Evolutionary conservation across 2,797 vertebrate species (phyloP).

Genomic region (Myotis daubentonii): DNA sequence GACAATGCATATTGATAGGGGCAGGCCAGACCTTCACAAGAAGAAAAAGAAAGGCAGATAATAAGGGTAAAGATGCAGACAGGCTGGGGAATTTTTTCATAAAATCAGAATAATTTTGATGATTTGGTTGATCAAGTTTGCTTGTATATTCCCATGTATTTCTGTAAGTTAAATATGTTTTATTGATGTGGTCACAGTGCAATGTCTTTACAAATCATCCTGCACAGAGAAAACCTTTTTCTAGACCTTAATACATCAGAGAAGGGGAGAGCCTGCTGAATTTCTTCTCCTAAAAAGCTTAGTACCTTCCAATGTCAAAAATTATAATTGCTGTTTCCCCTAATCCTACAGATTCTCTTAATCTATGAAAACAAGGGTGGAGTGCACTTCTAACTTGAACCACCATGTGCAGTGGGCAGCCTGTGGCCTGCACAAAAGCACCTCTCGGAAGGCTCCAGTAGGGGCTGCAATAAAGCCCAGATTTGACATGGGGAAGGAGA

Average conservation of each 20-base stretch:
- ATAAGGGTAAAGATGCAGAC: not conserved
- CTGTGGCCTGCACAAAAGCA: not conserved
- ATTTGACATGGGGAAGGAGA: not conserved
- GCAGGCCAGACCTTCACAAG: not conserved
- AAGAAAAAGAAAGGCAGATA: not conserved
- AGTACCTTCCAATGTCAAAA: not conserved
- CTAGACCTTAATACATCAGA: not conserved
- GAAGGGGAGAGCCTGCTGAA: not conserved
- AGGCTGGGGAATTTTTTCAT: not conserved
- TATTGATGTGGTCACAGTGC: not conserved
- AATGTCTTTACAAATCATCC: not conserved
- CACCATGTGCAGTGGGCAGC: no score
- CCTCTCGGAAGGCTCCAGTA: not conserved
- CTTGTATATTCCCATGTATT: not conserved
- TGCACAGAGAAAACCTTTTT: not conserved
- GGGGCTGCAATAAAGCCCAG: not conserved
- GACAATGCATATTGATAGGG: not conserved
- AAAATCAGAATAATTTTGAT: not conserved
- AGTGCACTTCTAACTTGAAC: not conserved
- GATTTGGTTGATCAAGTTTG: conserved; percentile 2
- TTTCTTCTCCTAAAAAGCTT: not conserved
- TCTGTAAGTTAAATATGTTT: not conserved
- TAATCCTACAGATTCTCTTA: not conserved
- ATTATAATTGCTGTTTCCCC: not conserved
- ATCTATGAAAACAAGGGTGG: not conserved